Base-by-base conservation (phyloP, 2,888 invertebrate genomes). In the Imbricaverruca yamaguchii region DNA sequence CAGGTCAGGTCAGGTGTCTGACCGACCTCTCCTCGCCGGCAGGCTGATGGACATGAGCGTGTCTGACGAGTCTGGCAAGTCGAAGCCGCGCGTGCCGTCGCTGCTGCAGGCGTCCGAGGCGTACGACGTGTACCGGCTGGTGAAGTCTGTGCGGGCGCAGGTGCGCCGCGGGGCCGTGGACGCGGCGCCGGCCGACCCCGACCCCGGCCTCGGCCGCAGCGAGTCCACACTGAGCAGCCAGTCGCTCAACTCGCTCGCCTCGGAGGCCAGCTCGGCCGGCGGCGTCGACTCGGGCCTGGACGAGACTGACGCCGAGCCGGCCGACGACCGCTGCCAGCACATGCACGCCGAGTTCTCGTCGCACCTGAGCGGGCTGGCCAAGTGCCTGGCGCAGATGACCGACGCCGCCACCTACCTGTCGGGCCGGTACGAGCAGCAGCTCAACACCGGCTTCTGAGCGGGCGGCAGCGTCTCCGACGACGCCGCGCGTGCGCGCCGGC, bases 1-100 rank as follows among this genome's bases (percentile, higher is more conserved):
- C n/a, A n/a, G n/a, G n/a, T n/a, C n/a, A n/a, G 39, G 39, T 39
- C 39, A n/a, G n/a, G 39, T 39, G 39, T 39, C 39, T 69, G 69
- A 69, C 39, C 74, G 74, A 0, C 11, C 8, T 74, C 55, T 55
- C 67, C 21, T 74, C 55, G 21, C 23, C 74, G 21, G 55, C 74
- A 74, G 74, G 55, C 55, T 74, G 74, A 74, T 74, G 74, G 74
- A 74, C 74, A 74, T 74, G 74, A 53, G 74, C 21, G 74, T 74
- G 55, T 12, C 4, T 0, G 74, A 74, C 74, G 74, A 74, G 18
- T 23, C 67, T 1, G 9, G 3, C 9, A 23, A 74, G 23, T 7
- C 21, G 39, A 21, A 69, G 69, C 13, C 13, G 53, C 74, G 4
- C 21, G 21, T 74, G 74, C 74, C 74, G 74, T 39, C 74, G 74